Percentiles rank a stretch among this genome's conserved stretches.
Evolutionary conservation across 1,140 invertebrate species (phyloP).

Genomic region (Arctopsyche grandis): DNA sequence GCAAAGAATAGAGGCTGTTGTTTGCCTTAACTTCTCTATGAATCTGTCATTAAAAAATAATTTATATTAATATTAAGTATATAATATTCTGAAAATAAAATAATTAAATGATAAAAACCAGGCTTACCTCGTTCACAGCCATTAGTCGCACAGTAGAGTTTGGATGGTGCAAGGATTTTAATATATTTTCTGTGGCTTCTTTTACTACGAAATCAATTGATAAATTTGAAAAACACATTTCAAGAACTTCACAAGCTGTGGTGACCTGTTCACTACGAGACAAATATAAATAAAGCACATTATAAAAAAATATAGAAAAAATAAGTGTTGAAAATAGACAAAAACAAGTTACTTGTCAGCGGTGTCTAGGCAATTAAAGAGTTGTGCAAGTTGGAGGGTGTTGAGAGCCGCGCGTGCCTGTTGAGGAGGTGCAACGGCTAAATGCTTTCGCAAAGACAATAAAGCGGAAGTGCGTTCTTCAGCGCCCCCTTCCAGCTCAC

Average conservation of each 20-base stretch:
- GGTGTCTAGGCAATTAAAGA: constrained; percentile 58
- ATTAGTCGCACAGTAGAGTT: constrained; percentile 65
- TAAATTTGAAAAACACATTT: constrained; percentile 68
- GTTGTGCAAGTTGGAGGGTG: not conserved
- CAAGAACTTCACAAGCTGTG: constrained; percentile 69
- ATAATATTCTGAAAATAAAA: not conserved
- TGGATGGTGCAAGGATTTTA: constrained; percentile 67
- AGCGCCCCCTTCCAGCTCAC: not conserved
- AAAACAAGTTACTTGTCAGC: constrained; percentile 59
- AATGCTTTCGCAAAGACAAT: not conserved
- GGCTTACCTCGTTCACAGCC: constrained; percentile 66
- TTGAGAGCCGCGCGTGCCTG: not conserved
- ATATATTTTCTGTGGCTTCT: constrained; percentile 63
- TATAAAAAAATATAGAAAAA: too few relatives aligned
- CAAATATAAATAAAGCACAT: constrained; percentile 54
- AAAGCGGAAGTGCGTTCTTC: not conserved
- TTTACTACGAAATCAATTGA: constrained; percentile 63
- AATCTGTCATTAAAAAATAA: constrained; percentile 55
- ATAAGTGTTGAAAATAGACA: too few relatives aligned
- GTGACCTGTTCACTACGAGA: constrained; percentile 65
- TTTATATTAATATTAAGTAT: not conserved
- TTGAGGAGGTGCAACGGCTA: not conserved
- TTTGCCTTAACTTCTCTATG: constrained; percentile 59
- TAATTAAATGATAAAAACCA: constrained; percentile 33
- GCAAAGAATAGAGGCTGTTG: constrained; percentile 59